These are phyloP conservation scores for Biston stratarius DNA, from an alignment of 2,888 invertebrate genomes.

Conservation along the genomic window DNA sequence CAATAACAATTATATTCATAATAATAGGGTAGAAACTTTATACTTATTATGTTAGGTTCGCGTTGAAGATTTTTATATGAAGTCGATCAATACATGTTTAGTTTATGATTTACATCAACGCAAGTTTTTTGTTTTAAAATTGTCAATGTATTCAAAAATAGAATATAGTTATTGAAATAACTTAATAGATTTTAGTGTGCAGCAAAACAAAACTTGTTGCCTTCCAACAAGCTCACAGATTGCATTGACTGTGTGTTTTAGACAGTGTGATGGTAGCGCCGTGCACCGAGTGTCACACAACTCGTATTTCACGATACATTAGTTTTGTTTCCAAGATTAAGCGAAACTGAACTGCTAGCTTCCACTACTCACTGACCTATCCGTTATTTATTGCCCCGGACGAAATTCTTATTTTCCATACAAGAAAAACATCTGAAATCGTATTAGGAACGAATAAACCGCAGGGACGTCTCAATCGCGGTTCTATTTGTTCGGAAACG, in stretches of 20 bases:
- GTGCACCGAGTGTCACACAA: constrained; percentile 54
- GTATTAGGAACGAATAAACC: constrained; percentile 72
- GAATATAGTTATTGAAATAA: neutral
- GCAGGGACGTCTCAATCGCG: constrained; percentile 77
- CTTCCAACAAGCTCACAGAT: constrained; percentile 75
- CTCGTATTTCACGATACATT: constrained; percentile 73
- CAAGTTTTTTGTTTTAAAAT: neutral
- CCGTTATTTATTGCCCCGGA: constrained; percentile 64
- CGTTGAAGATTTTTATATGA: constrained; percentile 4
- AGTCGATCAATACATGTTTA: neutral
- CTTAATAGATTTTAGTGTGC: constrained; percentile 55
- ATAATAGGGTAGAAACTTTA: neutral
- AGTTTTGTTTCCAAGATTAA: constrained; percentile 80
- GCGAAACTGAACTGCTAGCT: constrained; percentile 76
- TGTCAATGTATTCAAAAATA: neutral
- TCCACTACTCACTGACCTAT: constrained; percentile 67
- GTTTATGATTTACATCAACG: constrained; percentile 5
- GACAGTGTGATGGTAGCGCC: constrained; percentile 37
- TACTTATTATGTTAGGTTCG: neutral
- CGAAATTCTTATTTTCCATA: constrained; percentile 61
- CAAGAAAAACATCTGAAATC: constrained; percentile 69
- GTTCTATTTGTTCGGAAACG: constrained; percentile 78
- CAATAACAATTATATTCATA: too few relatives aligned
- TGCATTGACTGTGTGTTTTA: constrained; percentile 61
- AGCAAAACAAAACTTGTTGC: constrained; percentile 64